Evolutionary conservation across 2,113 vertebrate genomes (phyloP), one percentile per base, ranked within the genome.

Genomic region (Thomomys bottae): DNA sequence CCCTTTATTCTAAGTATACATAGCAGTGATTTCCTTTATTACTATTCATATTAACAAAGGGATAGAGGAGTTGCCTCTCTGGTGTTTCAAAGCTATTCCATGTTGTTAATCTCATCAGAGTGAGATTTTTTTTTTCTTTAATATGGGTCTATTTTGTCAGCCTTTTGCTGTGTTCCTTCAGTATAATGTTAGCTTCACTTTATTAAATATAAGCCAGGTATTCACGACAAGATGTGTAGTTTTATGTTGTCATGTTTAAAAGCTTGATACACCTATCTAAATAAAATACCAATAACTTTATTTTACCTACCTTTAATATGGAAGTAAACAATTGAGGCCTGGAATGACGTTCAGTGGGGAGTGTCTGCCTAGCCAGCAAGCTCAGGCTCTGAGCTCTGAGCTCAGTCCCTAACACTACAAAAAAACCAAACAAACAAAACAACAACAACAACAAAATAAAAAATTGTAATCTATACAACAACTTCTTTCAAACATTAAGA

Each of bases 81-180:
- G 49, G 7, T 4, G 8, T 77, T 4, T 9, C 32, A 75, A 84
- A 88, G 28, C 80, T 78, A n/a, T 83, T n/a, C 49, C 70, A 1
- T 54, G 15, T 63, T 80, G 32, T 80, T 24, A 20, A 2, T 91
- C 38, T 89, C 67, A 89, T 66, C 30, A 77, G 21, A 82, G 24
- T 8, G 0, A 20, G 21, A 20, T 83, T 88, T 94, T 68, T 71
- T 38, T 79, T 90, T 94, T 68, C 76, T 38, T 79, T 90, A 40
- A 68, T 32, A 64, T n/a, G 42, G 5, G 20, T 66, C 64, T 40
- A 57, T 64, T 86, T 85, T 88, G 28, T 36, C 67, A 49, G 36
- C 38, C 73, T 18, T 89, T 76, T 77, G 61, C 42, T 67, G 1
- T 72, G 54, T 80, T 83, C 67, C 36, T 78, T 75, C 28, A 87